Percentiles rank a stretch among this genome's conserved stretches.
Evolutionary conservation across 2,888 invertebrate genomes (phyloP).

Genomic region (Odontothrips loti): DNA sequence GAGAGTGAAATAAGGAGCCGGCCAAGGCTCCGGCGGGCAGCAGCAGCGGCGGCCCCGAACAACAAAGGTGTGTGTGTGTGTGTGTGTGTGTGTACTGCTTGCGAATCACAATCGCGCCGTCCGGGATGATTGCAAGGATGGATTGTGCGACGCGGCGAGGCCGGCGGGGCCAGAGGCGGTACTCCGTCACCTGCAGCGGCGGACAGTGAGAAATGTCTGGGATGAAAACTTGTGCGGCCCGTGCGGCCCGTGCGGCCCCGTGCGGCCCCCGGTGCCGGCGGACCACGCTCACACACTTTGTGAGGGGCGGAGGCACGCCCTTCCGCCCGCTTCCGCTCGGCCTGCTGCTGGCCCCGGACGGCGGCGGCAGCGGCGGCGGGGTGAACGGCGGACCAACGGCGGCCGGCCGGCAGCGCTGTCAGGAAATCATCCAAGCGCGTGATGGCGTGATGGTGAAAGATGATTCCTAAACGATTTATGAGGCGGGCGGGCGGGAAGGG

Average conservation of each 20-base stretch:
- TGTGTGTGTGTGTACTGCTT: too few relatives aligned
- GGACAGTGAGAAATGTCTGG: not conserved
- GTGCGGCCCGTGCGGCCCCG: not conserved
- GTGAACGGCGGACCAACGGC: not conserved
- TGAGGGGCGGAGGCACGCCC: not conserved
- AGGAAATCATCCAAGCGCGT: slow-evolving; percentile 13
- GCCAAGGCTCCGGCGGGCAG: not conserved
- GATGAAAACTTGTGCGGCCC: not conserved
- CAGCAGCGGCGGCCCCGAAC: not conserved
- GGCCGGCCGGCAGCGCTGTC: slow-evolving; percentile 5
- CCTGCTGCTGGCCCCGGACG: not conserved
- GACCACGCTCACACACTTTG: not conserved
- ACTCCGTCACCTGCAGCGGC: not conserved
- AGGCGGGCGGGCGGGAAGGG: not conserved
- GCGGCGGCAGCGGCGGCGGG: not conserved
- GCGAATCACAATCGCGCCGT: too few relatives aligned
- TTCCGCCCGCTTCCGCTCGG: not conserved
- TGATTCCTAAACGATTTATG: slow-evolving; percentile 25
- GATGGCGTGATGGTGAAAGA: slow-evolving; percentile 24
- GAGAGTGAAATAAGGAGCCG: slow-evolving; percentile 19
- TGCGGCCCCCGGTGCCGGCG: not conserved
- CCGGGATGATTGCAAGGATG: not conserved
- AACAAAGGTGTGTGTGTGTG: not conserved
- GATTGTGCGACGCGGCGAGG: not conserved
- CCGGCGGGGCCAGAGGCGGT: not conserved